Evolutionary conservation across 1,140 invertebrate genomes (phyloP).

Genomic region (Panagrolaimus sp.): DNA sequence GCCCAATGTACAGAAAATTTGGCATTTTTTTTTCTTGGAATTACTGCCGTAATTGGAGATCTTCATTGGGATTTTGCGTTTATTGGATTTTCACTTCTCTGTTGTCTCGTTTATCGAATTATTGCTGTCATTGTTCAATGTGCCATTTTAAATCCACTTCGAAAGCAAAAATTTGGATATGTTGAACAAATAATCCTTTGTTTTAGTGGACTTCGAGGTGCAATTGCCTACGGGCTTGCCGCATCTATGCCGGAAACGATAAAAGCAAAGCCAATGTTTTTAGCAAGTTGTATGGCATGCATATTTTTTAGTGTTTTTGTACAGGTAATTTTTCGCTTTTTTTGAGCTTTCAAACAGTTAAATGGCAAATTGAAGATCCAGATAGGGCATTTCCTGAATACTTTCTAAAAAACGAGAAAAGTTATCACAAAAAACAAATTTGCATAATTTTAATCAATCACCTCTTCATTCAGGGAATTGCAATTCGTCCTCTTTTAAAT

Average conservation of each 20-base stretch:
- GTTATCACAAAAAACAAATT: no score
- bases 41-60: slow-evolving; percentile 72
- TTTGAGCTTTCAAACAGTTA: no score
- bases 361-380: no score
- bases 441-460: no score
- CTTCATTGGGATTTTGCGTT: slow-evolving; percentile 83
- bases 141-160: slow-evolving; percentile 50
- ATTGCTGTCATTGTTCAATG: slow-evolving; percentile 63
- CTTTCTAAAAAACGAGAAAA: no score
- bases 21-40: slow-evolving; percentile 96
- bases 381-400: no score
- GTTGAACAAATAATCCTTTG: slow-evolving; percentile 63
- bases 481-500: not conserved
- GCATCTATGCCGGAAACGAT: slow-evolving; percentile 59
- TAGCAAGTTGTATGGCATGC: slow-evolving; percentile 63
- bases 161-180: slow-evolving; percentile 59
- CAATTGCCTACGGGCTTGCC: slow-evolving; percentile 53
- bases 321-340: no score
- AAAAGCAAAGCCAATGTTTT: slow-evolving; percentile 61
- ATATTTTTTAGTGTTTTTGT: slow-evolving; percentile 65
- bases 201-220: slow-evolving; percentile 44
- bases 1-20: slow-evolving; percentile 72
- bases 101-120: slow-evolving; percentile 85
- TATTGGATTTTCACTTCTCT: slow-evolving; percentile 81
- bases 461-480: slow-evolving; percentile 1